phyloP scores from a whole-genome alignment of 2,888 invertebrate genomes.

The Schrankia costaestrigalis region DNA sequence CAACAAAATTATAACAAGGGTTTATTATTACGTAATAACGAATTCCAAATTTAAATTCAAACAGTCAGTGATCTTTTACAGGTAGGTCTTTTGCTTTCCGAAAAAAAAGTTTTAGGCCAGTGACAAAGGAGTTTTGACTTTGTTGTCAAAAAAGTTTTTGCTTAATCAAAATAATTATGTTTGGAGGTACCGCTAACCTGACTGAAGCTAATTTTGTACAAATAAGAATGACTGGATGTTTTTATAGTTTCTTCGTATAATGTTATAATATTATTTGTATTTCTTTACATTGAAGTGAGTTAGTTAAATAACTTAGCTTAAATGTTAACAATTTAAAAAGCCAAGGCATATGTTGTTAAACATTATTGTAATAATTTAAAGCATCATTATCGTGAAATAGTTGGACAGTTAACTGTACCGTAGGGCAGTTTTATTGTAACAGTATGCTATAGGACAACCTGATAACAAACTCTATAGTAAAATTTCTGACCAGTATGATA shows the following conservation, averaged over 20 bases:
- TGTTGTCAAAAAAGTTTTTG: conserved; percentile 8
- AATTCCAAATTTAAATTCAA: conserved; percentile 42
- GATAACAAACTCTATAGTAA: too few species aligned
- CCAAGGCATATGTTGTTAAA: too few species aligned
- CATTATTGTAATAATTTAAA: too few species aligned
- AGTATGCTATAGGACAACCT: too few species aligned
- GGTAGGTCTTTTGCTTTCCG: conserved; percentile 32
- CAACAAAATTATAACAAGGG: conserved; percentile 64
- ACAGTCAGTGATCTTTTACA: conserved; percentile 45
- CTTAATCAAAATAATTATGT: conserved; percentile 3
- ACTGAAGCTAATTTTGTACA: conserved; percentile 3
- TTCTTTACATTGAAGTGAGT: too few species aligned
- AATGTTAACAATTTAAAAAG: too few species aligned
- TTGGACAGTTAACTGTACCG: too few species aligned
- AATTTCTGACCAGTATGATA: too few species aligned
- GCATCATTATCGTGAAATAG: too few species aligned
- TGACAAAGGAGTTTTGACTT: conserved; percentile 7
- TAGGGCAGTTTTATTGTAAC: too few species aligned
- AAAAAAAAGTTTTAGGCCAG: conserved; percentile 7
- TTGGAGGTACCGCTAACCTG: background rate
- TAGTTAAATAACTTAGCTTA: too few species aligned
- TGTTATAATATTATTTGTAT: background rate
- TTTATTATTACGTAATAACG: conserved; percentile 63
- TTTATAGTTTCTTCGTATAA: background rate
- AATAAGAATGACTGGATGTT: background rate